A percentile compares a stretch with the other conserved stretches of the same genome.
Evolutionary conservation across 2,888 invertebrate genomes (phyloP).

Genomic region (Cheilosia scutellata): DNA sequence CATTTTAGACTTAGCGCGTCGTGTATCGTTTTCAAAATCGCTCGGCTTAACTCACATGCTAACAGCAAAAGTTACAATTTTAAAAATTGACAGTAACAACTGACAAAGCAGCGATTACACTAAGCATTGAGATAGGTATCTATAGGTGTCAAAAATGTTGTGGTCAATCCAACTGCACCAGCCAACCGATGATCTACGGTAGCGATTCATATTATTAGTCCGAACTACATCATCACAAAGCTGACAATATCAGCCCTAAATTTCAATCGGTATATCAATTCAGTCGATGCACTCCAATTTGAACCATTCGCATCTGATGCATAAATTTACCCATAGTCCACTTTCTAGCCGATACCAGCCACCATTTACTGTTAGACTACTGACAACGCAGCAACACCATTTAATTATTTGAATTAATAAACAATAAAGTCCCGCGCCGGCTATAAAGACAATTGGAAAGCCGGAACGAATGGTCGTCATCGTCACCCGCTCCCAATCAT

Average conservation of each 20-base stretch:
- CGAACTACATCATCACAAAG: background rate
- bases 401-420: constrained; percentile 75
- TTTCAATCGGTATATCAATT: constrained; percentile 11
- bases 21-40: too few species aligned
- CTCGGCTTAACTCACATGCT: too few species aligned
- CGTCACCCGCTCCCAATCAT: constrained; percentile 46
- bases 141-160: too few species aligned
- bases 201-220: too few species aligned
- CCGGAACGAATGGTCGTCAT: constrained; percentile 71
- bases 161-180: too few species aligned
- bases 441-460: constrained; percentile 73
- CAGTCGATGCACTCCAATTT: background rate
- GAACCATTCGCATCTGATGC: background rate
- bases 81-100: too few species aligned
- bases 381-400: constrained; percentile 38
- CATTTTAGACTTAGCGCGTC: too few species aligned
- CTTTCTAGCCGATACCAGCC: constrained; percentile 38
- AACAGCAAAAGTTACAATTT: too few species aligned
- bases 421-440: constrained; percentile 65
- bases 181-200: too few species aligned
- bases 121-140: too few species aligned
- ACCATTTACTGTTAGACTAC: constrained; percentile 63
- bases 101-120: too few species aligned
- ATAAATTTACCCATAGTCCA: constrained; percentile 31
- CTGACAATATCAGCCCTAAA: constrained; percentile 35